Base-by-base conservation (phyloP, 2,888 invertebrate species). In the Kryphioiulus occultus region DNA sequence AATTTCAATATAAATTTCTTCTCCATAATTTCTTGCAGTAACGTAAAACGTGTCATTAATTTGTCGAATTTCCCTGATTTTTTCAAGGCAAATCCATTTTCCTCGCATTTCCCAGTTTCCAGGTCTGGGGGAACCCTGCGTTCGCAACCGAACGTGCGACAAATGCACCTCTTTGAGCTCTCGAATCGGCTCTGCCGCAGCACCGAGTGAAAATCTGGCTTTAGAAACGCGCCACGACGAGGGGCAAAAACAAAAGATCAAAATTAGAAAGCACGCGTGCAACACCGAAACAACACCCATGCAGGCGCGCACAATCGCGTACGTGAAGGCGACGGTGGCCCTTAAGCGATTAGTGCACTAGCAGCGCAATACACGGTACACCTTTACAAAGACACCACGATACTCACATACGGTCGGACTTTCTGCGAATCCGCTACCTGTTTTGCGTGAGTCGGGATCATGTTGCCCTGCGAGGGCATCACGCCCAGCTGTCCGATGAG, bases 381-480 rank as follows among this genome's bases (percentile, higher is more conserved):
- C n/a, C n/a, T n/a, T 68, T 26, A 68, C 68, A 68, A 68, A 68
- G 2, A 68, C 86, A 86, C 39, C 44, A 26, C 78, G 53, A 42
- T 82, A 89, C 89, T 89, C 88, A 90, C 90, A 89, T 89, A 90
- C 82, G 90, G 89, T 88, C 90, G 89, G 42, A 89, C 89, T 88
- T 90, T 90, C 32, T 90, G 89, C 19, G 89, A 86, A 85, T 90
- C 90, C 12, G 89, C 87, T 39, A 89, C 88, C 47, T 88, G 88
- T 86, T 90, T 90, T 7, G 92, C 93, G 0, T 94, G 94, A 26
- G 94, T 93, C 0, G 94, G 94, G 90, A 95, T 91, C 85, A 95
- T 94, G 91, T 93, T 94, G 3, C 94, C 94, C 91, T 95, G 95
- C 10, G 95, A 95, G 94, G 92, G 96, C 95, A 88, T 95, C 95